Base-by-base conservation (phyloP, 2,797 vertebrate species). In the Muscicapa striata region DNA sequence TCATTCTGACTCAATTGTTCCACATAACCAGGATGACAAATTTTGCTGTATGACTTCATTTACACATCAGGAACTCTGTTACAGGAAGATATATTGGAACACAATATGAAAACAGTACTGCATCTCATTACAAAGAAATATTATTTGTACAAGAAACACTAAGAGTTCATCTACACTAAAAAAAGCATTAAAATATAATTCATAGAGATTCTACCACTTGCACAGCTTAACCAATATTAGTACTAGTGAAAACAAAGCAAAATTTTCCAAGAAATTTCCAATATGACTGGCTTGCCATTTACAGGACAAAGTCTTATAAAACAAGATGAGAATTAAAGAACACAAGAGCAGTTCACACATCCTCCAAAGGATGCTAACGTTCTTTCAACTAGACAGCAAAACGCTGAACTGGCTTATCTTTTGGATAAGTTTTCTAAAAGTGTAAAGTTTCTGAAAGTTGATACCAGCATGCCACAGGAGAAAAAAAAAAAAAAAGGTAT, bases 351-450 rank as follows among this genome's bases (percentile, higher is more conserved):
- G 38, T 70, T 90, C 64, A 74, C 23, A 30, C 0, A 0, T 77
- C 49, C 85, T 74, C 57, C 78, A 83, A 94, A 91, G 68, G 67
- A 94, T 69, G 68, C 16, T 81, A 73, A 88, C 0, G 0, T 52
- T 84, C 67, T 79, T 91, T 41, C 59, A 91, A 45, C n/a, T 62
- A 86, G 38, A 62, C 7, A 85, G 59, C 46, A 90, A n/a, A 84
- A 93, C n/a, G 48, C n/a, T 80, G 24, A 82, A 43, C 77, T 38
- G n/a, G 40, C 36, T 90, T 93, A 90, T 76, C 66, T 92, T 72
- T 73, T 67, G n/a, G 38, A 1, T 64, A 89, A 63, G 22, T 70
- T 80, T 78, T 78, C 58, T 72, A 72, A 79, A 26, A 59, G 40
- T 73, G 24, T 36, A 40, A 83, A 77, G 43, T 55, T 83, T 76